Percentiles rank a stretch among this genome's conserved stretches.
Conservation (phyloP, 1,140 invertebrate genomes). For the Ectropis grisescens region DNA sequence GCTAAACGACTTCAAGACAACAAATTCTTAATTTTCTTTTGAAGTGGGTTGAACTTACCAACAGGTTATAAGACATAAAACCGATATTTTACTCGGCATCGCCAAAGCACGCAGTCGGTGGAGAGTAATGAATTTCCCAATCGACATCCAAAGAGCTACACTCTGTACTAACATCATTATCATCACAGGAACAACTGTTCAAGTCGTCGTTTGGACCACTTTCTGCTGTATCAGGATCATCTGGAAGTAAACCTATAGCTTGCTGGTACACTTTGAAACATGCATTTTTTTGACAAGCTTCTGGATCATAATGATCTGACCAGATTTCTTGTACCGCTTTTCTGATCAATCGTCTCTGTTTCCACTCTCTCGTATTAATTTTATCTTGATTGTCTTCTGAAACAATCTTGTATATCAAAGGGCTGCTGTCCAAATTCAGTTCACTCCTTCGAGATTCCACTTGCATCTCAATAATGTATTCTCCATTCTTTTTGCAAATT, state of each 20-base stretch:
- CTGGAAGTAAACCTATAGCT: constrained; percentile 18
- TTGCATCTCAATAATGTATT: constrained; percentile 43
- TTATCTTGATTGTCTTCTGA: constrained; percentile 26
- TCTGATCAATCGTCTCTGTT: constrained; percentile 18
- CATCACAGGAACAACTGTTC: constrained; percentile 21
- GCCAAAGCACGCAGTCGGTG: constrained; percentile 21
- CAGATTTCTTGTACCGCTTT: constrained; percentile 21
- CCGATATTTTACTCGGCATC: no score
- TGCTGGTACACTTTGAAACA: constrained; percentile 16
- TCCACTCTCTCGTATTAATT: constrained; percentile 20
- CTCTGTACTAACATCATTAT: constrained; percentile 25
- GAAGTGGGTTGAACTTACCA: no score
- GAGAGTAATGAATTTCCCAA: constrained; percentile 52
- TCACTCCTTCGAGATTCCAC: constrained; percentile 9
- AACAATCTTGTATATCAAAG: constrained; percentile 40
- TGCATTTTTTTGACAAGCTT: constrained; percentile 21
- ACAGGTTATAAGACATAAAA: no score
- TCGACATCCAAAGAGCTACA: constrained; percentile 40
- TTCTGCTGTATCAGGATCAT: constrained; percentile 10
- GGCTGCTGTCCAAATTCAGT: constrained; percentile 13
- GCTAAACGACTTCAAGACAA: no score
- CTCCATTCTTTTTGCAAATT: constrained; percentile 33
- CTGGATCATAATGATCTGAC: constrained; percentile 26
- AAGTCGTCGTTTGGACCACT: constrained; percentile 1
- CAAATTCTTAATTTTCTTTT: no score